phyloP scores from a whole-genome alignment of 1,140 invertebrate species.

The Popillia japonica region DNA sequence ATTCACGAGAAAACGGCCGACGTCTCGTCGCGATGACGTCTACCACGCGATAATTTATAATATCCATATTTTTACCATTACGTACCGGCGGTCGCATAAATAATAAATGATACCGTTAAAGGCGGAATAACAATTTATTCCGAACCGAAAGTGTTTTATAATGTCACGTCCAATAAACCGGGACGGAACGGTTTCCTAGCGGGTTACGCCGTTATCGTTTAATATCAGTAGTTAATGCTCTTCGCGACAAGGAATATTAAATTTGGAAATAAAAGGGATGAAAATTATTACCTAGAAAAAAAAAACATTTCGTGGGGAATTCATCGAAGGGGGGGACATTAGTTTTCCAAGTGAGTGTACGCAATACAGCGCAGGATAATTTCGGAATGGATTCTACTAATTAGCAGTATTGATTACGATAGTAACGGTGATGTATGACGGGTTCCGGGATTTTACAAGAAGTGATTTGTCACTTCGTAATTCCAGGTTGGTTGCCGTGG shows the following conservation, averaged over 20 bases:
- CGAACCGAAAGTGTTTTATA: slow-evolving; percentile 5
- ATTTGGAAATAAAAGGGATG: background rate
- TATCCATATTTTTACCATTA: slow-evolving; percentile 2
- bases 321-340: background rate
- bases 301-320: background rate
- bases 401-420: background rate
- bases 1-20: background rate
- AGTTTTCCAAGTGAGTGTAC: background rate
- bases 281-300: background rate
- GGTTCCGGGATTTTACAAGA: slow-evolving; percentile 2
- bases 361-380: background rate
- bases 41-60: background rate
- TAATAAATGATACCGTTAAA: slow-evolving; percentile 5
- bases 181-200: background rate
- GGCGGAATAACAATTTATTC: background rate
- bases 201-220: background rate
- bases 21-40: background rate
- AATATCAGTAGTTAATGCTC: background rate
- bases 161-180: background rate
- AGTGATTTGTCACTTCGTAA: slow-evolving; percentile 14
- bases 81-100: background rate
- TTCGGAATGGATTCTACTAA: background rate
- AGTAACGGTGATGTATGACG: background rate
- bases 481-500: background rate
- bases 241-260: background rate